Evolutionary conservation across 2,888 invertebrate species (phyloP), one percentile per base, ranked within the genome.

Genomic region (Drosophila flavopinicola): DNA sequence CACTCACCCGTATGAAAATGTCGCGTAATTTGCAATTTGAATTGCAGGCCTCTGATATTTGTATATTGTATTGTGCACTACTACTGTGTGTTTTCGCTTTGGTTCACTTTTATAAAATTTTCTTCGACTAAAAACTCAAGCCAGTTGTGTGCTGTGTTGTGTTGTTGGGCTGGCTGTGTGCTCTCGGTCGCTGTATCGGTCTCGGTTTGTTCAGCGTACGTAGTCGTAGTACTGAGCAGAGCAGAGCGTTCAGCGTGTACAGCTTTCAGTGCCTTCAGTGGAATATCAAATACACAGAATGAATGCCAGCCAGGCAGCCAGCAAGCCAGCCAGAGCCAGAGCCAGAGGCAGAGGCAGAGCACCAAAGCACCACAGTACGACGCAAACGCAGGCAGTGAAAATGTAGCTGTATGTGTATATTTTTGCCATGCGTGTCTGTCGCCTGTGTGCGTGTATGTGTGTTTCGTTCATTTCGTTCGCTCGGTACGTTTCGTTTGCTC

Each of bases 51-150:
- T 53, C 65, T 35, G 51, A 53, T 67, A 42, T 57, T 51, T 60
- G 69, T 75, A 66, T 71, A 74, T 20, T 76, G 58, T 76, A 58
- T 53, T 47, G 57, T 75, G 44, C 72, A 65, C 65, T 64, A 64
- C 15, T n/a, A 42, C 30, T 54, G 41, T 54, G n/a, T 78, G 75
- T 75, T 71, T 76, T n/a, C n/a, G n/a, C n/a, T n/a, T n/a, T n/a
- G n/a, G 78, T 85, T 87, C 87, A 85, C 87, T 88, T 85, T 82
- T 78, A 83, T 87, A 82, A 87, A 82, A 82, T 82, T 88, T 83
- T 84, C 86, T 83, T 87, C 66, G 66, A 77, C 85, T 80, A 86
- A 83, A 84, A 80, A 74, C 77, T 68, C 66, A 77, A 88, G 82
- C 68, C 78, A 57, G 63, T 64, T 47, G 68, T 49, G 27, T 39